Percentiles rank a stretch among this genome's conserved stretches.
Evolutionary conservation across 2,888 invertebrate genomes (phyloP).

Genomic region (Andricus curvator): DNA sequence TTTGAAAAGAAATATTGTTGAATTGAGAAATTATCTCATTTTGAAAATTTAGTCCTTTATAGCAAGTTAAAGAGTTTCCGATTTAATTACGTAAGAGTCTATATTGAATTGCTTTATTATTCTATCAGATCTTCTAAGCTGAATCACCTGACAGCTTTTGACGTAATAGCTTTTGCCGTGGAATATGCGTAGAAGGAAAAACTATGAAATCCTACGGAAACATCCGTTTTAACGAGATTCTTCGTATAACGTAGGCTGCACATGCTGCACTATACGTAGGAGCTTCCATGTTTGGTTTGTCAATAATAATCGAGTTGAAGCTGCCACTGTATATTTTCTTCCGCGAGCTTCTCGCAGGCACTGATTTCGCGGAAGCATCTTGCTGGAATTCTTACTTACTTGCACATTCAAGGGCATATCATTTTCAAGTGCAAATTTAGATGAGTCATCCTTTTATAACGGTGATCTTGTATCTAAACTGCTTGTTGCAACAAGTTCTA

Average conservation of each 20-base stretch:
- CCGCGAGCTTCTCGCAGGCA: constrained; percentile 43
- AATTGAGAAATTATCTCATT: not conserved
- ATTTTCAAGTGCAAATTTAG: constrained; percentile 15
- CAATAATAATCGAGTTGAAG: constrained; percentile 58
- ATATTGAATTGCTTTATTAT: not conserved
- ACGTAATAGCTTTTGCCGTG: not conserved
- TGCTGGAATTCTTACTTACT: constrained; percentile 18
- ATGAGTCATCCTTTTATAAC: not conserved
- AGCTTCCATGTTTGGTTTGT: constrained; percentile 55
- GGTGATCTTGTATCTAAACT: not conserved
- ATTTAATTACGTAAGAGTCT: not conserved
- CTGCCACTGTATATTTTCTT: constrained; percentile 59
- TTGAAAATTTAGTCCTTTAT: not conserved
- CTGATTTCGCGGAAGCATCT: constrained; percentile 34
- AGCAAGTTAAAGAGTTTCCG: not conserved
- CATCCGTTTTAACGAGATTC: constrained; percentile 34
- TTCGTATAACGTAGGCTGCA: not conserved
- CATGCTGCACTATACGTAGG: not conserved
- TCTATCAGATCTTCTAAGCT: not conserved
- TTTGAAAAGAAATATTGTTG: too few species aligned
- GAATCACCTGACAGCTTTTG: not conserved
- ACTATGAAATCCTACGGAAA: constrained; percentile 16
- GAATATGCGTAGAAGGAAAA: not conserved
- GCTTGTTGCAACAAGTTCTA: not conserved
- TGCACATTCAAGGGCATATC: constrained; percentile 30